Evolutionary conservation across 2,888 invertebrate genomes (phyloP), one percentile per base, ranked within the genome.

Genomic region (Eugnorisma glareosa): DNA sequence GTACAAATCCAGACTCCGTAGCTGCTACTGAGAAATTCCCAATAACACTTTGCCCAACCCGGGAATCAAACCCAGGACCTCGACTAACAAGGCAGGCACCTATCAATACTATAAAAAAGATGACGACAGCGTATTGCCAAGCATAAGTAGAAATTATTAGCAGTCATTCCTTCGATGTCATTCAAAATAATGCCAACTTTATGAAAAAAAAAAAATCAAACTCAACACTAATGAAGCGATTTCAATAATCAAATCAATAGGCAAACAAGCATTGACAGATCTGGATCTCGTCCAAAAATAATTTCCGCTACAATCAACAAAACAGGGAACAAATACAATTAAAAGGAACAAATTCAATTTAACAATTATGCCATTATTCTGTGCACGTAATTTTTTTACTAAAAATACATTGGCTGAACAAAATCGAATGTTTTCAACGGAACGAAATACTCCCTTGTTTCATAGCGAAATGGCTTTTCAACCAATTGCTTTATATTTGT

Each of bases 401-500:
- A 79, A 85, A 85, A 90, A 83, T 82, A 76, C 86, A 88, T 81
- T 84, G 79, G 35, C 77, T 11, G 63, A 13, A 69, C 67, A 79
- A 73, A 83, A 88, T 86, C 70, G 72, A 81, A 78, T 83, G 83
- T 48, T 81, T 81, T 86, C 85, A 82, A 83, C 86, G 77, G 77
- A 75, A 81, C 75, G 77, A 71, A 89, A 77, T 75, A 80, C 63
- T 75, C 37, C 45, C 69, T 69, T 82, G 79, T 88, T 83, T 74
- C 81, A 73, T 79, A 82, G 73, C 77, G 81, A 73, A 84, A 89
- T 85, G 82, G 84, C 78, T 81, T 88, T 88, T 87, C 86, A 89
- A 88, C 82, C 80, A 83, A 88, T 82, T 81, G 87, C 81, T 89
- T 88, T 88, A 88, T 89, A 88, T 90, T 89, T 89, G 89, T 89